Conservation (phyloP, 2,888 invertebrate genomes). For the Mythimna impura region DNA sequence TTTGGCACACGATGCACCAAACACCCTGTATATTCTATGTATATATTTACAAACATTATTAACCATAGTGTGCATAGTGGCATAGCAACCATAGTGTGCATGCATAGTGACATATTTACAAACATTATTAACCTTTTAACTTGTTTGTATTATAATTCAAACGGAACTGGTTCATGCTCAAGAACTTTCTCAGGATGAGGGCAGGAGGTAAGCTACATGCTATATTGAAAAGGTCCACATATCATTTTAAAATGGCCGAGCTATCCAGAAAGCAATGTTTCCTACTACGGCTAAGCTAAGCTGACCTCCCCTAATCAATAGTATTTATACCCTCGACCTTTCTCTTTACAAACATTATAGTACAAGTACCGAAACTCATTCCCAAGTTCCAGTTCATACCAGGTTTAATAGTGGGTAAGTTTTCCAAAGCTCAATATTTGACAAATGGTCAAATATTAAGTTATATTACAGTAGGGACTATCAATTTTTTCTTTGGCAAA, state of each 20-base stretch:
- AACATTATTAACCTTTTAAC: neutral
- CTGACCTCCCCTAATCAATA: conserved; percentile 14
- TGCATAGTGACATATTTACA: no score
- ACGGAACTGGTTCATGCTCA: neutral
- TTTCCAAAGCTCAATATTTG: conserved; percentile 15
- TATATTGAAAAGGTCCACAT: conserved; percentile 2
- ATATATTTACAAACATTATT: neutral
- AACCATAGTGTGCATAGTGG: neutral
- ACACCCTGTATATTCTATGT: no score
- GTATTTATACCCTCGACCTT: conserved; percentile 18
- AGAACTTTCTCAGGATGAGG: neutral
- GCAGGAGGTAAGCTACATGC: neutral
- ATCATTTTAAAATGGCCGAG: conserved; percentile 5
- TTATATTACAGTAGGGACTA: conserved; percentile 6
- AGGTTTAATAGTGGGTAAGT: neutral
- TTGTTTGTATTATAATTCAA: conserved; percentile 15
- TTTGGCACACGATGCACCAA: no score
- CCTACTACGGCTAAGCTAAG: neutral
- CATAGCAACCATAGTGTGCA: no score
- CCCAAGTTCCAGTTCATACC: conserved; percentile 6
- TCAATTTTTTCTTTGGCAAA: conserved; percentile 1
- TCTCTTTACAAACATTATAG: conserved; percentile 7
- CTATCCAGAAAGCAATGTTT: neutral
- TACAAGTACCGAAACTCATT: conserved; percentile 12
- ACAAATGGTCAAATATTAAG: conserved; percentile 3